A percentile compares a stretch with the other conserved stretches of the same genome.
These are phyloP conservation scores for Microcebus griseorufus DNA, from an alignment of 2,113 vertebrate species.

Conservation along the genomic window DNA sequence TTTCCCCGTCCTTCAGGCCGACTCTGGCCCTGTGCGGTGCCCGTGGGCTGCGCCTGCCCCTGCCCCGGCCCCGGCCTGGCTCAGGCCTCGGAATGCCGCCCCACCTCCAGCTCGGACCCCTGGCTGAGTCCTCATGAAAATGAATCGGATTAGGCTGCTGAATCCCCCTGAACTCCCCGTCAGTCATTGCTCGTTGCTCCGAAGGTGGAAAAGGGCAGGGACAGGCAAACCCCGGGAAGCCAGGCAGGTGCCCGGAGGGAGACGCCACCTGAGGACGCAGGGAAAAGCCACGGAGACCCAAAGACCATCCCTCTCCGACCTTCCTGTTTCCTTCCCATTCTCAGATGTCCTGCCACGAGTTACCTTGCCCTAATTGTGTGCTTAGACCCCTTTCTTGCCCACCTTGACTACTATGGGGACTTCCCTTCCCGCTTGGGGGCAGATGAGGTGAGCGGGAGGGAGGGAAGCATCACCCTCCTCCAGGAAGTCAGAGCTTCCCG, in stretches of 20 bases:
- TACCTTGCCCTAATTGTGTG: not conserved
- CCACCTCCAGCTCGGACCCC: not conserved
- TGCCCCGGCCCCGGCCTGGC: not conserved
- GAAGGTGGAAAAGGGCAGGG: not conserved
- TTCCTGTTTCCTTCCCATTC: not conserved
- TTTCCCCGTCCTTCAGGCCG: not conserved
- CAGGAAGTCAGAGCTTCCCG: not conserved
- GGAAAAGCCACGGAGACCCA: not conserved
- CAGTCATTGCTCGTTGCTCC: not conserved
- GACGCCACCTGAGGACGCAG: not conserved
- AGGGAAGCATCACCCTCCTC: not conserved
- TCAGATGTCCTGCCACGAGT: too few relatives aligned
- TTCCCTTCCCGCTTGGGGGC: not conserved
- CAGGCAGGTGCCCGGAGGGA: not conserved
- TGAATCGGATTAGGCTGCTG: not conserved
- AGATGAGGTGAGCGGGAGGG: too few relatives aligned
- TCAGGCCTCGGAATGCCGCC: not conserved
- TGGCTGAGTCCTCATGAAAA: not conserved
- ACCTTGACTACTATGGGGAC: not conserved
- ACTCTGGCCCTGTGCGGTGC: not conserved
- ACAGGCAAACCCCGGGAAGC: not conserved
- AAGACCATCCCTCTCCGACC: not conserved
- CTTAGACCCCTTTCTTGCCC: not conserved
- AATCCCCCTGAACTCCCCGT: not conserved
- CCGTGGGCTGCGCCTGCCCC: not conserved